These are phyloP conservation scores for Phaonia tiefii DNA, from an alignment of 2,888 invertebrate genomes.

Conservation along the genomic window DNA sequence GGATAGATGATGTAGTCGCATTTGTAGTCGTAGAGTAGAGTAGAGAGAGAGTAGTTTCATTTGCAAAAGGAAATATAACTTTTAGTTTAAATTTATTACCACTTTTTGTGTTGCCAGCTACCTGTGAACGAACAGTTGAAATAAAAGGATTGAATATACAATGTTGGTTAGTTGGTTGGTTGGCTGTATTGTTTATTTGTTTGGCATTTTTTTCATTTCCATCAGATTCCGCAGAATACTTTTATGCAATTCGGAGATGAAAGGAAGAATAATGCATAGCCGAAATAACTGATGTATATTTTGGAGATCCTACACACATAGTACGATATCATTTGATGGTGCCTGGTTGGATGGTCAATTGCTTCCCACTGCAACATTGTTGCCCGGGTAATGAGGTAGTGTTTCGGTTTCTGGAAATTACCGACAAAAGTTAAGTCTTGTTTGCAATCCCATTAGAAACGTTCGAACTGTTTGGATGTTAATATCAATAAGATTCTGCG, in stretches of 20 bases:
- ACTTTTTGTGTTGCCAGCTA: constrained; percentile 33
- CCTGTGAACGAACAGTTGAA: constrained; percentile 17
- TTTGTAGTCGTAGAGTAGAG: too few relatives aligned
- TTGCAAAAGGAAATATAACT: constrained; percentile 42
- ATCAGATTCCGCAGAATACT: constrained; percentile 34
- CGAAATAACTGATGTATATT: constrained; percentile 11
- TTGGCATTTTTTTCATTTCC: constrained; percentile 10
- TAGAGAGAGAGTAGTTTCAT: constrained; percentile 20
- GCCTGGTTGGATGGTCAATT: background rate
- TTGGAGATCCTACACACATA: background rate
- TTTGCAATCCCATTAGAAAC: background rate
- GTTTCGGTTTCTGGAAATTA: background rate
- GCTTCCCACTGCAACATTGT: constrained; percentile 32
- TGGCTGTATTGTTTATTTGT: too few relatives aligned
- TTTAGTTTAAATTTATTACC: constrained; percentile 42
- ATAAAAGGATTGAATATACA: constrained; percentile 24
- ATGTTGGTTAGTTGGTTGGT: constrained; percentile 3
- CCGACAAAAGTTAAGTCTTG: background rate
- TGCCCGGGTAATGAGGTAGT: background rate
- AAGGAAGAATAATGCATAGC: constrained; percentile 18
- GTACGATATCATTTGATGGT: constrained; percentile 16
- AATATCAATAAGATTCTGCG: background rate
- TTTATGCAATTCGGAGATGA: constrained; percentile 22
- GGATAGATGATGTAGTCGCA: background rate
- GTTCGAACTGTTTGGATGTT: too few relatives aligned